phyloP scores from a whole-genome alignment of 2,888 invertebrate species.

The Melanophora roralis region DNA sequence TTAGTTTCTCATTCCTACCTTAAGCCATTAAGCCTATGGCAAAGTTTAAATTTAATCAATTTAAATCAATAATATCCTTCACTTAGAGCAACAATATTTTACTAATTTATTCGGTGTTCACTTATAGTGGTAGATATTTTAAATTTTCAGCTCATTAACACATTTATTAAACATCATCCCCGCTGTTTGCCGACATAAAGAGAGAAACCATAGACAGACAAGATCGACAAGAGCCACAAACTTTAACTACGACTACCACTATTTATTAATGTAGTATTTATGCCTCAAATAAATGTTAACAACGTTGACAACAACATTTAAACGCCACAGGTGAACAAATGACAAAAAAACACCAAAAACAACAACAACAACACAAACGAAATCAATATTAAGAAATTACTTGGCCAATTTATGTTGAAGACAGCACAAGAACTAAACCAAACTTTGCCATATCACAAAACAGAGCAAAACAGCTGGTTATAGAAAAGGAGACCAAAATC shows the following conservation, averaged over 20 bases:
- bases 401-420: slow-evolving; percentile 37
- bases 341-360: slow-evolving; percentile 47
- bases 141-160: slow-evolving; percentile 62
- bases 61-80: background rate
- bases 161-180: slow-evolving; percentile 48
- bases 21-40: background rate
- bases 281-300: slow-evolving; percentile 61
- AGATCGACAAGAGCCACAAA: slow-evolving; percentile 15
- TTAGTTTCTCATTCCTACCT: too few species aligned
- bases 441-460: background rate
- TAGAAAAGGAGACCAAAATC: slow-evolving; percentile 15
- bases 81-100: background rate
- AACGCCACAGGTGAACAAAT: slow-evolving; percentile 63
- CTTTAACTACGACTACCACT: slow-evolving; percentile 2
- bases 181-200: slow-evolving; percentile 4
- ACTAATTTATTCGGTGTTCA: slow-evolving; percentile 42
- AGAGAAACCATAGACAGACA: background rate
- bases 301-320: slow-evolving; percentile 62
- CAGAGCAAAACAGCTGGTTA: slow-evolving; percentile 14
- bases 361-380: slow-evolving; percentile 5
- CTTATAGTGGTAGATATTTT: slow-evolving; percentile 48
- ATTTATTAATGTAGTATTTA: slow-evolving; percentile 43
- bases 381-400: slow-evolving; percentile 17
- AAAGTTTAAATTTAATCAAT: slow-evolving; percentile 5
- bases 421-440: slow-evolving; percentile 28